phyloP scores from a whole-genome alignment of 2,797 vertebrate species.

The Alosa sapidissima region DNA sequence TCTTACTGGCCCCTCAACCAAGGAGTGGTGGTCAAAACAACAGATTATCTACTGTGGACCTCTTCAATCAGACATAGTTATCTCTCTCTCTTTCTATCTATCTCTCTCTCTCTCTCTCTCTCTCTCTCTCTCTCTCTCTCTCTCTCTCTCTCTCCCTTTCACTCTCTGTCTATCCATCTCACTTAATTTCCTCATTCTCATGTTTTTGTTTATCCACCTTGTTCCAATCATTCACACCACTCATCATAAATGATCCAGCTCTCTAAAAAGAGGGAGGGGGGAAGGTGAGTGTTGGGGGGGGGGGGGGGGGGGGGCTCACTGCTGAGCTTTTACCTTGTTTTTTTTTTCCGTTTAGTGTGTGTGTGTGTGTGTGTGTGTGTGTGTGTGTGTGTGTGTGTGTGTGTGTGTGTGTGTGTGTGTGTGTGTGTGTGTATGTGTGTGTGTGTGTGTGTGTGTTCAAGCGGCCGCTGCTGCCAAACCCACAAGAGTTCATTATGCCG shows the following conservation, averaged over 20 bases:
- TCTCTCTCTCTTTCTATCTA: background rate
- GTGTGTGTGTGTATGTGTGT: too few species aligned
- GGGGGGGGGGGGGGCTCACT: background rate
- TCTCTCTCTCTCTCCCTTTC: background rate
- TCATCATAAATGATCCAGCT: background rate
- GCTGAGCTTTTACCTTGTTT: slow-evolving; percentile 37
- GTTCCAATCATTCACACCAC: slow-evolving; percentile 14
- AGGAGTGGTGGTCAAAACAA: background rate
- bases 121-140: background rate
- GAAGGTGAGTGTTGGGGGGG: background rate
- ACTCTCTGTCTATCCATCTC: background rate
- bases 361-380: too few species aligned
- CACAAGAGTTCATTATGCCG: slow-evolving; percentile 35
- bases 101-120: background rate
- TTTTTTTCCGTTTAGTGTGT: too few species aligned
- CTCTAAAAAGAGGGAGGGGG: background rate
- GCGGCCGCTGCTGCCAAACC: slow-evolving; percentile 28
- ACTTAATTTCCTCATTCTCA: background rate
- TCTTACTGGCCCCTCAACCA: background rate
- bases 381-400: background rate
- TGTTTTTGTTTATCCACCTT: background rate
- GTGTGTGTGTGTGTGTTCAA: background rate
- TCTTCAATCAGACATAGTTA: slow-evolving; percentile 1
- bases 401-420: background rate
- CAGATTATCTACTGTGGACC: background rate